Conservation (phyloP, 2,113 vertebrate species). For the Neodon shergylaensis region DNA sequence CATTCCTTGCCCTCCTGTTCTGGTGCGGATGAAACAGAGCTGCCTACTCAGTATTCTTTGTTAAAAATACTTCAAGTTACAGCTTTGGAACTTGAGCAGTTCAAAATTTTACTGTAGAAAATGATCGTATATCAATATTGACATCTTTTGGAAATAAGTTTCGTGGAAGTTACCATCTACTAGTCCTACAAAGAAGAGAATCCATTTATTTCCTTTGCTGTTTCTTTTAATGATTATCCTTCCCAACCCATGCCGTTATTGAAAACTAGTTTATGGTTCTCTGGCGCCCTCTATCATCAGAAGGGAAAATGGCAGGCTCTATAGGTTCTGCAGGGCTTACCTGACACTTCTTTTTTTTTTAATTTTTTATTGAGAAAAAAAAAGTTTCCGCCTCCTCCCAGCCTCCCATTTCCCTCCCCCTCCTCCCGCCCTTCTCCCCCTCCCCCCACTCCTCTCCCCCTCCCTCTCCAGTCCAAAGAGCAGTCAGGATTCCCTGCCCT, state of each 20-base stretch:
- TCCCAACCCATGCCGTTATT: neutral
- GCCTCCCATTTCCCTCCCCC: too few species aligned
- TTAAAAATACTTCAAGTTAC: neutral
- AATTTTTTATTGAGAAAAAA: too few species aligned
- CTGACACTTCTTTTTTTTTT: rapidly evolving
- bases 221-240: neutral
- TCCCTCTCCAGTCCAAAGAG: too few species aligned
- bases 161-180: neutral
- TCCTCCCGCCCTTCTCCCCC: too few species aligned
- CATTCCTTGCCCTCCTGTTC: neutral
- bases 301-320: neutral
- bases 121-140: neutral
- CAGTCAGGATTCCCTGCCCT: too few species aligned
- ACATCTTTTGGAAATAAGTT: constrained; percentile 22
- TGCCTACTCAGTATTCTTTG: neutral
- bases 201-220: neutral
- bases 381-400: too few species aligned
- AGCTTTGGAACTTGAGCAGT: neutral
- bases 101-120: neutral
- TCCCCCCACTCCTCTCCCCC: too few species aligned
- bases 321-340: rapidly evolving
- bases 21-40: neutral
- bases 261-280: neutral
- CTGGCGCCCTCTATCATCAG: neutral
- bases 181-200: neutral